A percentile compares a stretch with the other conserved stretches of the same genome.
Conservation (phyloP, 1,140 invertebrate species). For the Nomia melanderi region DNA sequence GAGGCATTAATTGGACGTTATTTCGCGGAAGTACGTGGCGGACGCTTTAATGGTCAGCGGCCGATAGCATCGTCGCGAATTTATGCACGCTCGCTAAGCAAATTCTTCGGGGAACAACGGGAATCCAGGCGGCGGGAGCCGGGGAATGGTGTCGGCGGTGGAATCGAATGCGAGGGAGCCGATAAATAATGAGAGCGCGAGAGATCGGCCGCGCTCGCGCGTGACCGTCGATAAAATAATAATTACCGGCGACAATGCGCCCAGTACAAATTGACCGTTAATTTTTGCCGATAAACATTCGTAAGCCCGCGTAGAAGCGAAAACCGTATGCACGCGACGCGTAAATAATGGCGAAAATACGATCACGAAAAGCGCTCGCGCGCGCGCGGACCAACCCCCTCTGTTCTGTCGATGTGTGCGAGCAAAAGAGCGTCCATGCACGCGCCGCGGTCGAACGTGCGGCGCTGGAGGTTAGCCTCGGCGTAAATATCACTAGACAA, state of each 20-base stretch:
- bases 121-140: not conserved
- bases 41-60: conserved; percentile 16
- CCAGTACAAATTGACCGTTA: conserved; percentile 74
- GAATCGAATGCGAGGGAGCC: conserved; percentile 46
- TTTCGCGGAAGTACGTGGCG: conserved; percentile 12
- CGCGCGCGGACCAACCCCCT: not conserved
- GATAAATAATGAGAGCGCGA: conserved; percentile 62
- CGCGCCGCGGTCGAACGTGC: conserved; percentile 43
- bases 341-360: conserved; percentile 75
- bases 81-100: conserved; percentile 31
- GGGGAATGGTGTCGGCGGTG: not conserved
- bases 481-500: conserved; percentile 77
- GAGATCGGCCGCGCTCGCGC: conserved; percentile 50
- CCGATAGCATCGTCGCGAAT: conserved; percentile 34
- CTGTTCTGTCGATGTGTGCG: not conserved
- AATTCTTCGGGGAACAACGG: conserved; percentile 34
- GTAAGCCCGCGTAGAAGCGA: conserved; percentile 57
- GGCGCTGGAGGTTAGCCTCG: conserved; percentile 63
- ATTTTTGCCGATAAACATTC: conserved; percentile 80
- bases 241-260: conserved; percentile 74
- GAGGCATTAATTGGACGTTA: conserved; percentile 2
- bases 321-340: conserved; percentile 71
- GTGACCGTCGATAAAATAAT: conserved; percentile 76
- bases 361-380: conserved; percentile 62
- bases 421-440: not conserved